These are phyloP conservation scores for Stigmatopora nigra DNA, from an alignment of 2,113 vertebrate genomes.

Conservation along the genomic window DNA sequence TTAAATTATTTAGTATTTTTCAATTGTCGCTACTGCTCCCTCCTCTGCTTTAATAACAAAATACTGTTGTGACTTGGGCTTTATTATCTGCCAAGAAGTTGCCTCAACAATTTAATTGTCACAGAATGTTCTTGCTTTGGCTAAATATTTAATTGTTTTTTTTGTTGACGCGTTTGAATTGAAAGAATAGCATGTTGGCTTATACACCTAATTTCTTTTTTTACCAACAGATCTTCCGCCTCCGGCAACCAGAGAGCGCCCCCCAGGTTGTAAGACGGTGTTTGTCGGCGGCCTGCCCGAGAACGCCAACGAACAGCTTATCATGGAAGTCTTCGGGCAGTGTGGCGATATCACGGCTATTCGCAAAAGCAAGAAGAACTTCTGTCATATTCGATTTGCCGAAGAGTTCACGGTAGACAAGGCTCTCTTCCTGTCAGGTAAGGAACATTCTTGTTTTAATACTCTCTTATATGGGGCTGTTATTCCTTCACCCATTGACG, in stretches of 20 bases:
- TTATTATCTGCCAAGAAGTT: conserved; percentile 9
- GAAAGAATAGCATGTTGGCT: background rate
- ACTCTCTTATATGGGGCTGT: background rate
- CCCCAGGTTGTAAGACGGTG: conserved; percentile 92
- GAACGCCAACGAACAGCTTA: conserved; percentile 85
- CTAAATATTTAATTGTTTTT: conserved; percentile 3
- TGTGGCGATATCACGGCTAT: conserved; percentile 91
- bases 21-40: conserved; percentile 2
- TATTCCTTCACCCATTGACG: background rate
- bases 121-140: conserved; percentile 5
- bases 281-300: conserved; percentile 94
- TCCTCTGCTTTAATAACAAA: background rate
- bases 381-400: conserved; percentile 91
- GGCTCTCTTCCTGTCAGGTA: conserved; percentile 90
- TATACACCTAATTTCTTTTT: background rate
- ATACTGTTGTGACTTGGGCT: conserved; percentile 1
- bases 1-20: conserved; percentile 6
- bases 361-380: conserved; percentile 95
- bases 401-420: conserved; percentile 93
- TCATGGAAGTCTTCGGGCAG: conserved; percentile 92
- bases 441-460: conserved; percentile 6
- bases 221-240: conserved; percentile 80
- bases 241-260: conserved; percentile 87
- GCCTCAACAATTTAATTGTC: conserved; percentile 7
- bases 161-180: background rate